Evolutionary conservation across 2,113 vertebrate species (phyloP).

Genomic region (Promerops cafer): DNA sequence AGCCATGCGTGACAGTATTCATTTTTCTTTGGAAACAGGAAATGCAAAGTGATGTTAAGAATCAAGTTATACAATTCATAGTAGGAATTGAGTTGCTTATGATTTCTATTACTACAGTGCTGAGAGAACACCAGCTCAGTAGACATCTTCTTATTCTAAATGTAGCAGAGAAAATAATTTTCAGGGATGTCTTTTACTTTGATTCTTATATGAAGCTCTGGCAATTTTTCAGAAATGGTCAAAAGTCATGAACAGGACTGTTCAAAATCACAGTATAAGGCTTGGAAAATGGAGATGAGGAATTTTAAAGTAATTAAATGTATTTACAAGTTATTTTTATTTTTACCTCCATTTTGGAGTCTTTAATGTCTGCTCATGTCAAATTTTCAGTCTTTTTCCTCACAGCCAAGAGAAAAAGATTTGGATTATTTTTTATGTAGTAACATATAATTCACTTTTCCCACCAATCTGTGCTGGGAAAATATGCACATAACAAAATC

Average conservation of each 20-base stretch:
- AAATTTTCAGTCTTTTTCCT: neutral
- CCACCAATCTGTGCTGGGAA: neutral
- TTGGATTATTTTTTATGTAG: neutral
- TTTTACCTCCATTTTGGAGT: neutral
- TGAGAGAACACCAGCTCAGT: neutral
- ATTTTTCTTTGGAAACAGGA: neutral
- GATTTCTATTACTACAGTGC: neutral
- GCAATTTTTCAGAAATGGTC: neutral
- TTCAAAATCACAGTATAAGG: neutral
- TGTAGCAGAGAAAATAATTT: neutral
- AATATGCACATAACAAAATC: neutral
- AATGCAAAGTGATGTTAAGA: neutral
- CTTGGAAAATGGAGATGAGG: neutral
- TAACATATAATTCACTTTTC: neutral
- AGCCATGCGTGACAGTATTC: fast-evolving
- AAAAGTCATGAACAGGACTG: neutral
- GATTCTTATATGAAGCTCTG: neutral
- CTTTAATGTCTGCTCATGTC: neutral
- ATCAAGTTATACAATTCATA: neutral
- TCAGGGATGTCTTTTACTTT: neutral
- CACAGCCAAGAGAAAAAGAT: neutral
- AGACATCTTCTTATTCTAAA: neutral
- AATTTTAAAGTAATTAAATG: neutral
- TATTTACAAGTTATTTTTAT: neutral
- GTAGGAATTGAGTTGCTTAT: neutral